Evolutionary conservation across 2,797 vertebrate genomes (phyloP).

Genomic region (Poeciliopsis presidionis): DNA sequence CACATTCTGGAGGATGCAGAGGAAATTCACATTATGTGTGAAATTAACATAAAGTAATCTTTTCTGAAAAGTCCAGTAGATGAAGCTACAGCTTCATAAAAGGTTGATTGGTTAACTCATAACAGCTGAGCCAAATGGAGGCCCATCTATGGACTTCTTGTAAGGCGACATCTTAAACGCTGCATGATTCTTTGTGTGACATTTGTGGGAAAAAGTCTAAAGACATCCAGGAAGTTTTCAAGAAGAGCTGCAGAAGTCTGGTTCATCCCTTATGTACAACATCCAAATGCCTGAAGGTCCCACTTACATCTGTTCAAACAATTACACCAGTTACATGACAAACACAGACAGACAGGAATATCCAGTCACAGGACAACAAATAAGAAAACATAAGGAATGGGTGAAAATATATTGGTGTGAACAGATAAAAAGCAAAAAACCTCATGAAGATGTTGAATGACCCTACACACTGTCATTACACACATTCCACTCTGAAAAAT

Average conservation of each 20-base stretch:
- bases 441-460: background rate
- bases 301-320: background rate
- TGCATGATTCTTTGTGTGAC: background rate
- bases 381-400: background rate
- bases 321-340: background rate
- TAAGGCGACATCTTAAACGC: background rate
- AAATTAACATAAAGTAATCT: background rate
- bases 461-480: background rate
- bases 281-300: background rate
- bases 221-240: background rate
- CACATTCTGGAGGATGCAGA: conserved; percentile 35
- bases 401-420: background rate
- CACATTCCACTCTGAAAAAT: background rate
- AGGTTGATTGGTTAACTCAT: background rate
- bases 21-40: background rate
- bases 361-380: background rate
- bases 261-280: background rate
- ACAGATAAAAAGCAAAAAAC: background rate
- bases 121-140: background rate
- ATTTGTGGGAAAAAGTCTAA: background rate
- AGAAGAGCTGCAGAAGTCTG: background rate
- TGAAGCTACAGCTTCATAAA: background rate
- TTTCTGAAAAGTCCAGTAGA: background rate
- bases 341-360: background rate
- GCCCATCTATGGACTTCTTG: background rate